phyloP scores from a whole-genome alignment of 1,140 invertebrate species.

The Plutomurus gul region DNA sequence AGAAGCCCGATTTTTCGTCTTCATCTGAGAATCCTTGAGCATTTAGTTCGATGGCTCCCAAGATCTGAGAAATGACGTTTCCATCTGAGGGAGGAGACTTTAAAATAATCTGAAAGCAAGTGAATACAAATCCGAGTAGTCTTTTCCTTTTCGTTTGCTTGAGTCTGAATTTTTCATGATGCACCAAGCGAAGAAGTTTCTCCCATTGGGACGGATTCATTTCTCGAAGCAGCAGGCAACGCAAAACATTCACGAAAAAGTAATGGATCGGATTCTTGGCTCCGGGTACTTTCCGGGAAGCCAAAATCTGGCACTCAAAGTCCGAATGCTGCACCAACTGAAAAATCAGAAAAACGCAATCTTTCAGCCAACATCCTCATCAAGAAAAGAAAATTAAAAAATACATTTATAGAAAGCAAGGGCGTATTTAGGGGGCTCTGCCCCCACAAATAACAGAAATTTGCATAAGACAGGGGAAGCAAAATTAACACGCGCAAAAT shows the following conservation, averaged over 20 bases:
- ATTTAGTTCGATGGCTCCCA: conserved; percentile 71
- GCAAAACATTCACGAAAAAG: conserved; percentile 69
- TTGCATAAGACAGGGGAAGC: no score
- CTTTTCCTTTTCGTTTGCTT: conserved; percentile 64
- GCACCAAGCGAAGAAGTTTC: conserved; percentile 66
- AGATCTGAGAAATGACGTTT: conserved; percentile 67
- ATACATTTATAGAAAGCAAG: no score
- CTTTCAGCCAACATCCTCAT: no score
- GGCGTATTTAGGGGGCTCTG: no score
- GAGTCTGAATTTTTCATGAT: conserved; percentile 66
- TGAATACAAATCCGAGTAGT: conserved; percentile 65
- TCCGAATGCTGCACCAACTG: conserved; percentile 5
- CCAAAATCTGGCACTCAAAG: conserved; percentile 31
- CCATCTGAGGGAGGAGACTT: conserved; percentile 62
- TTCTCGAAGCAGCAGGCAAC: conserved; percentile 68
- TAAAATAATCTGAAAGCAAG: conserved; percentile 65
- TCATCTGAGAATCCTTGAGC: conserved; percentile 58
- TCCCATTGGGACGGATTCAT: conserved; percentile 66
- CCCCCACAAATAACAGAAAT: no score
- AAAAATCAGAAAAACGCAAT: no score
- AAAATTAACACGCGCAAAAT: no score
- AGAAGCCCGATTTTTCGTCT: neutral
- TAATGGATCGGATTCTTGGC: conserved; percentile 45
- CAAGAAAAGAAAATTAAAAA: no score
- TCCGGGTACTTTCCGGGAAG: neutral